Percentiles rank a stretch among this genome's conserved stretches.
These are phyloP conservation scores for Punctoribates punctum DNA, from an alignment of 2,888 invertebrate genomes.

Conservation along the genomic window DNA sequence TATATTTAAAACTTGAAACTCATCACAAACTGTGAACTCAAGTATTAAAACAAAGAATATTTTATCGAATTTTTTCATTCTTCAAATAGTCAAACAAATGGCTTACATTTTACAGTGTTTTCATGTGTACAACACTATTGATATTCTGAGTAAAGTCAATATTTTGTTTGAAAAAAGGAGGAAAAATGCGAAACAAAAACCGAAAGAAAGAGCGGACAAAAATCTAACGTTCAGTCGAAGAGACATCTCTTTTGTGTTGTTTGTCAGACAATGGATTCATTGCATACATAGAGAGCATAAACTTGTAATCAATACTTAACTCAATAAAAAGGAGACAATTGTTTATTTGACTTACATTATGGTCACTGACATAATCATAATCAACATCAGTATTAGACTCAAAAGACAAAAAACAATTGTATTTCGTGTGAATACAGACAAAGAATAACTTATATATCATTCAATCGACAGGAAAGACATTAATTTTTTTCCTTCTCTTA, in stretches of 20 bases:
- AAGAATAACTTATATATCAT: too few species aligned
- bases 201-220: neutral
- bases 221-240: neutral
- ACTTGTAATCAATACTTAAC: conserved; percentile 15
- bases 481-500: too few species aligned
- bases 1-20: too few species aligned
- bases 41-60: neutral
- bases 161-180: neutral
- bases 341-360: conserved; percentile 28
- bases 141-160: neutral
- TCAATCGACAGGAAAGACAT: too few species aligned
- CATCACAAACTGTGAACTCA: too few species aligned
- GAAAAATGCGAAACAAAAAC: neutral
- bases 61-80: neutral
- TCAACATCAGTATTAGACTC: neutral
- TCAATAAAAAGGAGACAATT: conserved; percentile 8
- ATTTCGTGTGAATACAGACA: too few species aligned
- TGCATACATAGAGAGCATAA: neutral
- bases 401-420: neutral
- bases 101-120: neutral
- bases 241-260: neutral
- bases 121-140: neutral
- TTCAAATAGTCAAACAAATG: neutral
- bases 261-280: neutral
- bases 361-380: conserved; percentile 24